phyloP scores from a whole-genome alignment of 2,888 invertebrate genomes.

The Eueremaeus valkanovi region DNA sequence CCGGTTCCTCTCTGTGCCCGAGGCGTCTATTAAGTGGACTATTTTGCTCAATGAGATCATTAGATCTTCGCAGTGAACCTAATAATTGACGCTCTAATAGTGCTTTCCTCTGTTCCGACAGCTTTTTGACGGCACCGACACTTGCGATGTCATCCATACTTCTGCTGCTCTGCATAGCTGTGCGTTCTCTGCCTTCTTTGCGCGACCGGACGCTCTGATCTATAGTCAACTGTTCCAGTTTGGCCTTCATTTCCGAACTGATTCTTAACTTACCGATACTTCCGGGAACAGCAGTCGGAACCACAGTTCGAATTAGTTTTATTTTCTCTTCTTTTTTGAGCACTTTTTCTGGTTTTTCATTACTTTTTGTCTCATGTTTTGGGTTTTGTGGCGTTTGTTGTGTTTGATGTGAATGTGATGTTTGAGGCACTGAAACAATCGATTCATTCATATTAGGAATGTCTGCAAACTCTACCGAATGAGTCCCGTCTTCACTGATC shows the following conservation, averaged over 20 bases:
- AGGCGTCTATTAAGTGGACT: conserved; percentile 20
- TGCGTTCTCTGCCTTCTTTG: conserved; percentile 41
- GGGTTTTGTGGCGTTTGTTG: not conserved
- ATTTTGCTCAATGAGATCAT: conserved; percentile 36
- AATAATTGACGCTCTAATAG: conserved; percentile 75
- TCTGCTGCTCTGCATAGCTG: conserved; percentile 32
- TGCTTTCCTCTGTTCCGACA: conserved; percentile 78
- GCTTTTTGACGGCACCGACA: conserved; percentile 63
- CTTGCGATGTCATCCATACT: conserved; percentile 43
- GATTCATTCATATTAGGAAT: not conserved
- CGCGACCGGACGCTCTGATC: conserved; percentile 72
- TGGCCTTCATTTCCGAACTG: conserved; percentile 84
- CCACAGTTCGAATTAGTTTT: not conserved
- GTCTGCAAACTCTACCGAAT: not conserved
- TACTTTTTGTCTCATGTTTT: not conserved
- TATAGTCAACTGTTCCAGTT: conserved; percentile 76
- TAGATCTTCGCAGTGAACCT: conserved; percentile 41
- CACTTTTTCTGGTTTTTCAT: not conserved
- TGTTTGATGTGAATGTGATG: not conserved
- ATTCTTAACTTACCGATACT: conserved; percentile 85
- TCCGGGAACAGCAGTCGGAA: conserved; percentile 55
- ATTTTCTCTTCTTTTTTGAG: not conserved
- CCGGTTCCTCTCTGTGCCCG: conserved; percentile 27
- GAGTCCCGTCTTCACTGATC: not conserved
- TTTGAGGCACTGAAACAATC: not conserved